Evolutionary conservation across 2,797 vertebrate species (phyloP).

Genomic region (Darevskia mixta): DNA sequence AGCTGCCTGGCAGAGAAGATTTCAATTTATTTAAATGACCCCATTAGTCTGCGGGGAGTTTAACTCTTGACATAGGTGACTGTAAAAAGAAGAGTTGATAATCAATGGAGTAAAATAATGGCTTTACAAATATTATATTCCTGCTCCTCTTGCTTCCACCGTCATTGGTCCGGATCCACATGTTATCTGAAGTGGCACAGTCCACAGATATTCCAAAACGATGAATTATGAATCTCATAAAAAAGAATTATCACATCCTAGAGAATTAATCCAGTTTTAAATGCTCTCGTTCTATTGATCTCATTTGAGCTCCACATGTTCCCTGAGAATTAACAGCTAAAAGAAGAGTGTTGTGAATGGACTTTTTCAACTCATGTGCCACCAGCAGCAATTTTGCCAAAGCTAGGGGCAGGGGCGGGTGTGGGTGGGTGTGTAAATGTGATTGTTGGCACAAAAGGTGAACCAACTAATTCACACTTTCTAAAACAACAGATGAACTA

Average conservation of each 20-base stretch:
- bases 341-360: background rate
- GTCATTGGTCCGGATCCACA: background rate
- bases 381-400: background rate
- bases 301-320: background rate
- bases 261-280: conserved; percentile 29
- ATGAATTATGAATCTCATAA: conserved; percentile 38
- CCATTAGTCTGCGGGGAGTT: conserved; percentile 20
- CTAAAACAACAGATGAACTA: too few relatives aligned
- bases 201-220: conserved; percentile 20
- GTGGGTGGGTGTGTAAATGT: too few relatives aligned
- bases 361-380: background rate
- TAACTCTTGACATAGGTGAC: background rate
- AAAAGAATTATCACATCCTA: conserved; percentile 21
- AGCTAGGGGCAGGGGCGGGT: too few relatives aligned
- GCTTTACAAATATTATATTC: background rate
- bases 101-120: background rate
- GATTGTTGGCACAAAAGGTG: too few relatives aligned
- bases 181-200: too few relatives aligned
- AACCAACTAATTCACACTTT: too few relatives aligned
- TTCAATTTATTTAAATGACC: conserved; percentile 54
- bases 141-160: background rate
- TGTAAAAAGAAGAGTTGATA: background rate
- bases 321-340: background rate
- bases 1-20: conserved; percentile 44
- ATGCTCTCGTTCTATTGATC: fast-evolving